These are phyloP conservation scores for Siniperca knerii DNA, from an alignment of 2,113 vertebrate genomes.

Conservation along the genomic window DNA sequence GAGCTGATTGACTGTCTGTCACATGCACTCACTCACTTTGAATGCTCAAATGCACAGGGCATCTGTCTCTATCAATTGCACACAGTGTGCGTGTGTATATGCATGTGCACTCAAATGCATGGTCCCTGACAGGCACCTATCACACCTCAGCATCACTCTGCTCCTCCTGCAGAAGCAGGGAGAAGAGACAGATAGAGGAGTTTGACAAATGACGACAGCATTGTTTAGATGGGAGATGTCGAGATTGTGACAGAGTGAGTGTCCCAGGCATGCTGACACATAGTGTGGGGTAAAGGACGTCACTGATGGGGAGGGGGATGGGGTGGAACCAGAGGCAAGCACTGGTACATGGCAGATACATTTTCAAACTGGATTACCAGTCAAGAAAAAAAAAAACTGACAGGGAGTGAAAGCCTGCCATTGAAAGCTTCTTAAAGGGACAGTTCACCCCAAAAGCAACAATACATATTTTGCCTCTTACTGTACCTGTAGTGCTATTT, in stretches of 20 bases:
- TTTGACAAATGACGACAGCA: constrained; percentile 76
- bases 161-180: constrained; percentile 37
- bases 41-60: constrained; percentile 65
- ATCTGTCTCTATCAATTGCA: constrained; percentile 73
- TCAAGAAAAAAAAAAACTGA: constrained; percentile 38
- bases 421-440: not conserved
- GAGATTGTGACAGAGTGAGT: constrained; percentile 52
- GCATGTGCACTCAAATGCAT: not conserved
- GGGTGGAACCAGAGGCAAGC: constrained; percentile 11
- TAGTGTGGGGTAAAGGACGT: constrained; percentile 42
- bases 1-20: constrained; percentile 83
- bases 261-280: constrained; percentile 51
- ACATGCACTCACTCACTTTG: constrained; percentile 62
- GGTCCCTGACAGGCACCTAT: constrained; percentile 64
- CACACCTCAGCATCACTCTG: constrained; percentile 61
- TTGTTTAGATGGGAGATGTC: constrained; percentile 65
- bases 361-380: constrained; percentile 51
- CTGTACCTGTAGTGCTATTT: too few species aligned
- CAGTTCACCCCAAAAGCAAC: too few species aligned
- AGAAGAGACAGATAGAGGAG: constrained; percentile 49
- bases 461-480: too few species aligned
- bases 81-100: not conserved
- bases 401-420: not conserved
- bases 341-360: constrained; percentile 1
- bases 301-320: not conserved